phyloP scores from a whole-genome alignment of 2,888 invertebrate genomes.

The Drosophila recens region DNA sequence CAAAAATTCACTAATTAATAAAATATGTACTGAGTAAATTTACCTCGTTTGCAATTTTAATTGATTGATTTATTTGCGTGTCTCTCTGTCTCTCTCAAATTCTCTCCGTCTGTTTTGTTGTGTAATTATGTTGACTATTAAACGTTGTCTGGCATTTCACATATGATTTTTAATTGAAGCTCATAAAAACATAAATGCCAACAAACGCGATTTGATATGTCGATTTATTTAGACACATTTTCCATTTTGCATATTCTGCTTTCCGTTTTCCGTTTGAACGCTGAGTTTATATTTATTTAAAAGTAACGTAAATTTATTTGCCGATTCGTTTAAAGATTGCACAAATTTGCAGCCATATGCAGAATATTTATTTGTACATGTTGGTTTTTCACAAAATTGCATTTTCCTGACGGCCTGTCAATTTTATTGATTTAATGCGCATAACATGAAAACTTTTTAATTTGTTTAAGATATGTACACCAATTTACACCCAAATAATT shows the following conservation, averaged over 20 bases:
- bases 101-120: conserved; percentile 6
- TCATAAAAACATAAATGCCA: conserved; percentile 58
- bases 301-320: conserved; percentile 22
- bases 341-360: conserved; percentile 31
- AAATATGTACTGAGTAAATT: conserved; percentile 56
- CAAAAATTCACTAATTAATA: conserved; percentile 62
- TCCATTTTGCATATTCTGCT: conserved; percentile 13
- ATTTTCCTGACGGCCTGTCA: conserved; percentile 27
- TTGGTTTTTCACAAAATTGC: conserved; percentile 34
- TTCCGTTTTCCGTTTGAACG: not conserved
- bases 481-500: not conserved
- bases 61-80: conserved; percentile 59
- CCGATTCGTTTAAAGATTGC: conserved; percentile 17
- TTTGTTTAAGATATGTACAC: conserved; percentile 15
- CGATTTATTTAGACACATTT: conserved; percentile 38
- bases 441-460: conserved; percentile 1
- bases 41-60: conserved; percentile 64
- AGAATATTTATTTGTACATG: conserved; percentile 10
- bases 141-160: conserved; percentile 30
- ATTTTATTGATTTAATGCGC: conserved; percentile 36
- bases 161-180: conserved; percentile 42
- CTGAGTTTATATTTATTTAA: conserved; percentile 5
- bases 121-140: conserved; percentile 18
- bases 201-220: conserved; percentile 38
- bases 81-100: not conserved